Percentiles rank a stretch among this genome's conserved stretches.
Conservation (phyloP, 2,888 invertebrate genomes). For the Erebia palarica region DNA sequence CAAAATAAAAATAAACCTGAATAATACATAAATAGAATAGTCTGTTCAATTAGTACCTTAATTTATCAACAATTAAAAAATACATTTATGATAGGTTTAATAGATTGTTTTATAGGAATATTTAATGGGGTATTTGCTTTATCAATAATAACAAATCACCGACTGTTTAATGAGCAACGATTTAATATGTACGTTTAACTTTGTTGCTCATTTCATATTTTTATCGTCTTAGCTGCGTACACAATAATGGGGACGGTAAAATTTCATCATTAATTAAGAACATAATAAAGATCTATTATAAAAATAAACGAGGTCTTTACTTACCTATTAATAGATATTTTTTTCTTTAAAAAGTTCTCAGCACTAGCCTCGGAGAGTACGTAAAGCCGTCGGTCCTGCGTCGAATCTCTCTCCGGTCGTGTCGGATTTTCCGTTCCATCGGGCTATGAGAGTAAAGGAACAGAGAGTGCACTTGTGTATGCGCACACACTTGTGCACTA, state of each 20-base stretch:
- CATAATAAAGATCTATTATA: background rate
- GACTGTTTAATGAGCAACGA: conserved; percentile 27
- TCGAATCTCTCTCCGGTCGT: no score
- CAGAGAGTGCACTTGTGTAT: no score
- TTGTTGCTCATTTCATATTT: conserved; percentile 10
- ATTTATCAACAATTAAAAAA: conserved; percentile 13
- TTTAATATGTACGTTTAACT: background rate
- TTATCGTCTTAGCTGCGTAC: conserved; percentile 1
- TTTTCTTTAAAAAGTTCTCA: no score
- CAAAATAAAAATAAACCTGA: background rate
- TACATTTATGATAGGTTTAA: background rate
- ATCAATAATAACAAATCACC: conserved; percentile 33
- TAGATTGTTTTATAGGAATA: conserved; percentile 2
- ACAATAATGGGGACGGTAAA: conserved; percentile 1
- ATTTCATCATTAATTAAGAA: background rate
- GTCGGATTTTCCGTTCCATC: no score
- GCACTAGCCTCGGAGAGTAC: no score
- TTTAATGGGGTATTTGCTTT: conserved; percentile 20
- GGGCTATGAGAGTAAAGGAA: no score
- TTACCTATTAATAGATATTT: background rate
- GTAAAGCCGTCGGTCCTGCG: no score
- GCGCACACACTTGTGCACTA: no score
- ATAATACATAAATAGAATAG: background rate
- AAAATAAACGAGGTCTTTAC: background rate
- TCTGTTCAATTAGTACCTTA: background rate